These are phyloP conservation scores for Astyanax mexicanus DNA, from an alignment of 2,797 vertebrate species.

Conservation along the genomic window DNA sequence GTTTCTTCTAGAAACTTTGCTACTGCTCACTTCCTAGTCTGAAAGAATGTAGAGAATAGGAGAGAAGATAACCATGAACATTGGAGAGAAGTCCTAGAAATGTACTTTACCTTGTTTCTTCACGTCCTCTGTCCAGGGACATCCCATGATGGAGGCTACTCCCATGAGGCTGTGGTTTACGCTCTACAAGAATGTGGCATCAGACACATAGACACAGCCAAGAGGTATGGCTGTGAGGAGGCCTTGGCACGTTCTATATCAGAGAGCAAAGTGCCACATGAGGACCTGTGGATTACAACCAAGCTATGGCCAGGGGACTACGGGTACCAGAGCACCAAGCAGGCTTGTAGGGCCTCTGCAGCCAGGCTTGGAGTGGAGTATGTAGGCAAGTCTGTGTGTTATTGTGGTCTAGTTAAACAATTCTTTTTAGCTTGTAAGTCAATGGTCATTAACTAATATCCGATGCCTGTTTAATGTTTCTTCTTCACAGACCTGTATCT, in stretches of 20 bases:
- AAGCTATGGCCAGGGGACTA: constrained; percentile 82
- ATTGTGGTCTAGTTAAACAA: neutral
- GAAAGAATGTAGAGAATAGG: no score
- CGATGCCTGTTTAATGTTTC: neutral
- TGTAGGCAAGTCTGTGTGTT: constrained; percentile 71
- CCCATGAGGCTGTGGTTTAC: constrained; percentile 75
- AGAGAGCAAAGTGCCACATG: constrained; percentile 71
- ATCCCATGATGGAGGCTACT: constrained; percentile 80
- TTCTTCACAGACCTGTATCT: constrained; percentile 82
- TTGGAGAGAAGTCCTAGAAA: no score
- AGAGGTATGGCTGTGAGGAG: constrained; percentile 78
- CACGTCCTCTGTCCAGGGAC: constrained; percentile 70
- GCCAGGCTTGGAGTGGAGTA: constrained; percentile 76
- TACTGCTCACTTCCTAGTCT: no score
- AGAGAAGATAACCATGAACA: no score
- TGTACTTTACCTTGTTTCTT: no score
- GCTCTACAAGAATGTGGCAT: constrained; percentile 79
- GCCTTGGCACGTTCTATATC: constrained; percentile 73
- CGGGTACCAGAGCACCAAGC: constrained; percentile 73
- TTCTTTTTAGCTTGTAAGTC: no score
- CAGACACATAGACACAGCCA: constrained; percentile 82
- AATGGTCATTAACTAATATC: neutral
- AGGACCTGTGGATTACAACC: constrained; percentile 83
- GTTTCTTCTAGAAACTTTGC: no score
- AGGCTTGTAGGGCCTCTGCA: constrained; percentile 77